phyloP scores from a whole-genome alignment of 2,797 vertebrate species.

The Passerculus sandwichensis region DNA sequence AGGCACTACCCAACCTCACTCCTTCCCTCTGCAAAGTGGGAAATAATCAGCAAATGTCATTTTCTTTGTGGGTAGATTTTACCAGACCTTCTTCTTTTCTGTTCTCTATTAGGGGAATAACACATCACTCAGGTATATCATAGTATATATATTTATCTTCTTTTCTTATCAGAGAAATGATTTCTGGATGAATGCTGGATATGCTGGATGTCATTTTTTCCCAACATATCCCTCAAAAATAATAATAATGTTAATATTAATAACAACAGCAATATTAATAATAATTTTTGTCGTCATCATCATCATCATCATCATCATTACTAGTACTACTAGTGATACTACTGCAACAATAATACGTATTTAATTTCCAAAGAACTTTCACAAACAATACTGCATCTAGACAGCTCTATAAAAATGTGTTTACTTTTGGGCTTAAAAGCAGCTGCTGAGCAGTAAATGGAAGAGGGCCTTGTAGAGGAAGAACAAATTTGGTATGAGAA shows the following conservation, averaged over 20 bases:
- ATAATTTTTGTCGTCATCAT: background rate
- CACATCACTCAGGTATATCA: fast-evolving
- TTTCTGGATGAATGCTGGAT: background rate
- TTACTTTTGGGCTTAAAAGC: background rate
- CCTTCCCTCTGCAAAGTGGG: background rate
- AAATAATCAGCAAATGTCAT: background rate
- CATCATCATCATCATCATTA: background rate
- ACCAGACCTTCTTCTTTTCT: background rate
- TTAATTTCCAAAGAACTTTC: background rate
- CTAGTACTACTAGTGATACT: background rate
- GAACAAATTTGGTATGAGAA: background rate
- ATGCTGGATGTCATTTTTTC: background rate
- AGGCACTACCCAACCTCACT: background rate
- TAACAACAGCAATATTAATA: background rate
- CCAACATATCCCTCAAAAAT: background rate
- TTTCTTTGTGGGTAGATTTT: background rate
- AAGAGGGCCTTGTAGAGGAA: background rate
- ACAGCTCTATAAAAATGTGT: background rate
- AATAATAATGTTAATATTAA: background rate
- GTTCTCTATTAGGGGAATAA: background rate
- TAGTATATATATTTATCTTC: background rate
- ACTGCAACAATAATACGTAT: fast-evolving
- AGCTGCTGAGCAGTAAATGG: background rate
- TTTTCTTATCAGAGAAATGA: background rate
- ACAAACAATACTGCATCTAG: background rate